phyloP scores from a whole-genome alignment of 2,113 vertebrate genomes.

The Aplodontia rufa region DNA sequence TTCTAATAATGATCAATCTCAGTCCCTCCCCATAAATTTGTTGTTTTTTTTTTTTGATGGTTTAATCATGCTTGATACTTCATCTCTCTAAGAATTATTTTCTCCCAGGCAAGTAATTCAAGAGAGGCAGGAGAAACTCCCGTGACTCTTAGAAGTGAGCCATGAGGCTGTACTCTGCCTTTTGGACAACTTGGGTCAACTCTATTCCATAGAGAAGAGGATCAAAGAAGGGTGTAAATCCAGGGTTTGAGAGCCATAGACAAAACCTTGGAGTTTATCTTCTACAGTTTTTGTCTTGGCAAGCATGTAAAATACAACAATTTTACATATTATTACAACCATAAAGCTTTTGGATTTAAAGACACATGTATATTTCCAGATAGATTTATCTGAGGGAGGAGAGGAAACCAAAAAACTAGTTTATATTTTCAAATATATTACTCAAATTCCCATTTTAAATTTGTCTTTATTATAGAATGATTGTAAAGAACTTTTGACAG shows the following conservation, averaged over 20 bases:
- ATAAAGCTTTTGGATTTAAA: background rate
- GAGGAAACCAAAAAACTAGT: background rate
- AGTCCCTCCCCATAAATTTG: accelerated
- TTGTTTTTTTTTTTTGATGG: background rate
- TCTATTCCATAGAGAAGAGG: background rate
- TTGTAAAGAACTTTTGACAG: too few relatives aligned
- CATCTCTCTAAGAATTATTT: too few relatives aligned
- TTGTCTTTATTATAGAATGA: background rate
- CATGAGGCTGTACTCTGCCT: background rate
- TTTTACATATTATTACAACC: background rate
- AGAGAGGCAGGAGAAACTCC: background rate
- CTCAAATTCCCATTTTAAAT: background rate
- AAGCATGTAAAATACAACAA: background rate
- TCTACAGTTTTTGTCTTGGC: background rate
- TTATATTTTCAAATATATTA: background rate
- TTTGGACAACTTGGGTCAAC: accelerated
- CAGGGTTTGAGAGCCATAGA: background rate
- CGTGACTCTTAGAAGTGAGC: background rate
- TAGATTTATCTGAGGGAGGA: background rate
- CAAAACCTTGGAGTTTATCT: background rate
- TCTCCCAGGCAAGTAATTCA: background rate
- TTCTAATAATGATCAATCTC: background rate
- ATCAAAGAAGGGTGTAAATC: too few relatives aligned
- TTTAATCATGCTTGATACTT: background rate
- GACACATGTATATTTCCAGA: background rate